Evolutionary conservation across 2,797 vertebrate species (phyloP).

Genomic region (Lutjanus argentimaculatus): DNA sequence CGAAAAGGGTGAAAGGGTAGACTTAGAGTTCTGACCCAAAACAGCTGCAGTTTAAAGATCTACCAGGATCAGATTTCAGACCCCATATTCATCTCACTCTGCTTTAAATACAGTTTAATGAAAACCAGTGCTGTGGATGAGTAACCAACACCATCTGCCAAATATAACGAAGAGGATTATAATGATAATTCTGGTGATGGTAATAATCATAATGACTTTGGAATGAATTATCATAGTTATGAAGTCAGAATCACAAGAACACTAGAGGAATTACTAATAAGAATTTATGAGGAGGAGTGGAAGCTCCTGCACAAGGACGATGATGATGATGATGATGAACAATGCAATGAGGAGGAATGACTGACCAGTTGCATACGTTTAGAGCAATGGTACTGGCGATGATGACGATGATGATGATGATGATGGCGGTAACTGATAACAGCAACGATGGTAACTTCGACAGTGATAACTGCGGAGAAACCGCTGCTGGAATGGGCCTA

Average conservation of each 20-base stretch:
- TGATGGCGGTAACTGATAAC: not conserved
- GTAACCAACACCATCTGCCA: constrained; percentile 22
- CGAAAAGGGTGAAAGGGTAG: not conserved
- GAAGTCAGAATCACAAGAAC: not conserved
- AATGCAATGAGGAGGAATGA: too few species aligned
- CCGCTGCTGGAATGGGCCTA: not conserved
- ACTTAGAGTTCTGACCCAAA: not conserved
- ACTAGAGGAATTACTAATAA: not conserved
- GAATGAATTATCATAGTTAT: not conserved
- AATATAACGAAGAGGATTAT: not conserved
- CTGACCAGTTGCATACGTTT: not conserved
- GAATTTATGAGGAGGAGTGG: not conserved
- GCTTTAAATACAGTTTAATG: constrained; percentile 20
- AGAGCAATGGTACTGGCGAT: not conserved
- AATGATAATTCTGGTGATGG: not conserved
- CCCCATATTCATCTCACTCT: constrained; percentile 8
- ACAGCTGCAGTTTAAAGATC: constrained; percentile 9
- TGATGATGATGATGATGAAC: not conserved
- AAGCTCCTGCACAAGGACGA: not conserved
- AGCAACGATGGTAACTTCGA: constrained; percentile 4
- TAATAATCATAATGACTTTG: not conserved
- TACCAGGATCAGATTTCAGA: constrained; percentile 8
- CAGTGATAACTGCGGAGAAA: not conserved
- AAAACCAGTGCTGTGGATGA: constrained; percentile 24
- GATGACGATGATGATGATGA: not conserved